Base-by-base conservation (phyloP, 53 echinoderm and acorn worm species). In the Paelopatides confundens region DNA sequence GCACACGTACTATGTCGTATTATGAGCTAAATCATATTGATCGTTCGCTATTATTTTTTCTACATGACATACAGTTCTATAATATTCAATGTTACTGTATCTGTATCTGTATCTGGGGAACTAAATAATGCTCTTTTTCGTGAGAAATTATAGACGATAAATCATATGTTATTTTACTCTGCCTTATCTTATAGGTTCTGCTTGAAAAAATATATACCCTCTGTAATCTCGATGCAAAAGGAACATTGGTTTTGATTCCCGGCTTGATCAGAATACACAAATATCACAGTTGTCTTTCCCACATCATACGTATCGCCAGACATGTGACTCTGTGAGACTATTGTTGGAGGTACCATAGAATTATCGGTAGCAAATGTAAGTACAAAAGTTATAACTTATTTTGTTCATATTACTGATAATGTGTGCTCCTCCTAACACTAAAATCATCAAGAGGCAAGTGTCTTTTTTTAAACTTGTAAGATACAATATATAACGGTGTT, bases 291-390 rank as follows among this genome's bases (percentile, higher is more conserved):
- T 10, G 92, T 88, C 26, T 67, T 70, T 14, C 96, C 96, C 0
- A 67, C 54, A 15, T 39, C 1, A 82, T 93, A 96, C n/a, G 40
- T 65, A 40, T 85, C 86, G 27, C 96, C 96, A 2, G 93, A 83
- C 53, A 24, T 67, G 48, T 89, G 81, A 24, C 76, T 69, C 18
- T 51, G 21, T 36, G 49, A 69, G 38, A 91, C 85, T 12, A 43
- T 26, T 7, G 87, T 67, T 8, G 49, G 49, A 11, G 90, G 69
- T 74, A 70, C 77, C 24, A 91, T 86, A 39, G 93, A 93, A 66
- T 92, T 90, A 74, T 96, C 96, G 3, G 74, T 63, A 35, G 96
- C 68, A 67, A 67, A 67, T 67, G 11, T 34, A 67, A 67, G 68
- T 67, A 67, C 68, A 67, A 67, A 31, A 50, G 49, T 52, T 38